These are phyloP conservation scores for Propithecus coquereli DNA, from an alignment of 2,113 vertebrate genomes.

Conservation along the genomic window DNA sequence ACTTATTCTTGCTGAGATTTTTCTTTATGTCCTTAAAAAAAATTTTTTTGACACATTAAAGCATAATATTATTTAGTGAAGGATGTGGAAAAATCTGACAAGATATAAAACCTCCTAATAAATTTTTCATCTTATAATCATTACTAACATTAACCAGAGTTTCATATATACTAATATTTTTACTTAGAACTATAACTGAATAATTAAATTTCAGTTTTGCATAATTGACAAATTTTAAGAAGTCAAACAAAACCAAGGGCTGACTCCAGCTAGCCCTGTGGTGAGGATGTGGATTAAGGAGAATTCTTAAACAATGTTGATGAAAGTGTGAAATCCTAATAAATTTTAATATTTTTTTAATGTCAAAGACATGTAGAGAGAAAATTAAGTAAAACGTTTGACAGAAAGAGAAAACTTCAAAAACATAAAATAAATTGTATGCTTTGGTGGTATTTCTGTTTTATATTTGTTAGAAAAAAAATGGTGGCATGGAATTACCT, in stretches of 20 bases:
- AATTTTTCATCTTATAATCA: neutral
- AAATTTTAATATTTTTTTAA: neutral
- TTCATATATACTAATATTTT: neutral
- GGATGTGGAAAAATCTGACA: neutral
- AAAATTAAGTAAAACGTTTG: neutral
- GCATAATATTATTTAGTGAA: neutral
- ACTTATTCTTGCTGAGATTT: neutral
- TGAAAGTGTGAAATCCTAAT: neutral
- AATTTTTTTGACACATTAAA: neutral
- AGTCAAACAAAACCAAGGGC: neutral
- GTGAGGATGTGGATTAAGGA: neutral
- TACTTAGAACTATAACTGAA: neutral
- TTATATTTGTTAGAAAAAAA: constrained; percentile 13
- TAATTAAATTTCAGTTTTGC: neutral
- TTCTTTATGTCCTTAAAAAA: neutral
- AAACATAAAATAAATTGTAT: neutral
- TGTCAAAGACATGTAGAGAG: neutral
- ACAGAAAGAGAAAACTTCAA: neutral
- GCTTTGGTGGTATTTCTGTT: neutral
- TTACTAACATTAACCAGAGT: neutral
- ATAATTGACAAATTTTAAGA: neutral
- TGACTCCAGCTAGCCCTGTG: neutral
- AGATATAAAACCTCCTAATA: neutral
- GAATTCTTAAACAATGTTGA: neutral
- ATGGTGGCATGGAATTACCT: neutral